Base-by-base conservation (phyloP, 2,888 invertebrate species). In the Callyntrura sp. region DNA sequence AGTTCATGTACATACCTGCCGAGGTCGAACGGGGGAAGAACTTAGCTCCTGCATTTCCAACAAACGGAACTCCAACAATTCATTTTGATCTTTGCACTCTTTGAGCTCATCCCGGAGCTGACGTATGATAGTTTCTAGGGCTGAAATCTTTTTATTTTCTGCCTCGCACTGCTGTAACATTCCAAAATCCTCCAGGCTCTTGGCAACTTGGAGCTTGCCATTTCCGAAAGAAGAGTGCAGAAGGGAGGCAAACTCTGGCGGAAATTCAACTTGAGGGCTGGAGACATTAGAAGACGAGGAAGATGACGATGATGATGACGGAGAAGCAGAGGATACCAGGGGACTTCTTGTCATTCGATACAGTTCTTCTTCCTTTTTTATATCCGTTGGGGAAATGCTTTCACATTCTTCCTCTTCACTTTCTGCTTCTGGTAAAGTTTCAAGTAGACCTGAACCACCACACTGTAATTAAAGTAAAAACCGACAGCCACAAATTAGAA, bases 81-180 rank as follows among this genome's bases (percentile, higher is more conserved):
- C 97, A 94, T 97, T 97, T 94, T 97, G 97, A 94, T 97, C 97
- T 93, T 96, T 96, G 94, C 97, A 95, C 94, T 97, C 97, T 93
- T 96, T 96, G 92, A 96, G 95, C 94, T 97, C 97, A 94, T 96
- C 96, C 93, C 96, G 94, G 60, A 97, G 95, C 84, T 93, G 92
- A 55, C 91, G 90, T 85, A 93, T 92, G 68, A 92, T 92, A 62
- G 92, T 89, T 89, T 93, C 92, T 4, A 93, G 85, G 28, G 88
- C 79, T 17, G 85, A 79, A 55, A 92, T 92, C 83, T 88, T 90
- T 73, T 88, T 87, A 70, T 70, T 86, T 78, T 92, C 92, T 25
- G 78, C 90, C 43, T 91, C 91, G 51, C 88, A 83, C 23, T 82
- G 78, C 17, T 87, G 84, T 12, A 84, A n/a, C 62, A 84, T 43